These are phyloP conservation scores for Malachius bipustulatus DNA, from an alignment of 2,888 invertebrate genomes.

Conservation along the genomic window DNA sequence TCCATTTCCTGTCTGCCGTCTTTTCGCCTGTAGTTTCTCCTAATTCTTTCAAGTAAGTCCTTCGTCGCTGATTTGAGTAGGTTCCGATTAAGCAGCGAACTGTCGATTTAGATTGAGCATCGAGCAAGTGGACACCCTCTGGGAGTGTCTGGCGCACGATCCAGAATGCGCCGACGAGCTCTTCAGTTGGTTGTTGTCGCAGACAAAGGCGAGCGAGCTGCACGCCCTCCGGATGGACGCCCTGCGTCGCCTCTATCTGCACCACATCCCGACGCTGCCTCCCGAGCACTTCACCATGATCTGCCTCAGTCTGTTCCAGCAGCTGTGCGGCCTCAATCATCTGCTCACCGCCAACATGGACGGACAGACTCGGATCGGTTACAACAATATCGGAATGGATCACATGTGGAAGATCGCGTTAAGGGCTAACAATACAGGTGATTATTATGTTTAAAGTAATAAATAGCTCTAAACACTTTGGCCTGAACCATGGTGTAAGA, in stretches of 20 bases:
- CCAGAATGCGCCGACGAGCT: conserved; percentile 81
- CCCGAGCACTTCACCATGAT: conserved; percentile 89
- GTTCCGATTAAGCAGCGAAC: too few species aligned
- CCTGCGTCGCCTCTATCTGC: conserved; percentile 73
- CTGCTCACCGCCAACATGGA: conserved; percentile 56
- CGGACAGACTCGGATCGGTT: conserved; percentile 26
- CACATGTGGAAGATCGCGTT: conserved; percentile 91
- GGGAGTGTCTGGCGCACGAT: conserved; percentile 83
- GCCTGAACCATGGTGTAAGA: too few species aligned
- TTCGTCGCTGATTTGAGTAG: too few species aligned
- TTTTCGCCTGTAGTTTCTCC: conserved; percentile 86
- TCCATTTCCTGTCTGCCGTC: conserved; percentile 85
- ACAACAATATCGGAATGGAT: conserved; percentile 75
- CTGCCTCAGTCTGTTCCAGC: conserved; percentile 81
- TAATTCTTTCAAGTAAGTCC: conserved; percentile 64
- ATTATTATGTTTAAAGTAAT: too few species aligned
- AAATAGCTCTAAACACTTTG: too few species aligned
- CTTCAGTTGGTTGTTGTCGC: conserved; percentile 86
- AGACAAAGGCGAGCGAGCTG: conserved; percentile 83
- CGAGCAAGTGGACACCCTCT: conserved; percentile 82
- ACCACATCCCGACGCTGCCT: conserved; percentile 77
- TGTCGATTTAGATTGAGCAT: conserved; percentile 62
- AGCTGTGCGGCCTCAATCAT: conserved; percentile 76
- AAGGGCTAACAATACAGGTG: conserved; percentile 73
- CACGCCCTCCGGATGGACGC: conserved; percentile 84